phyloP scores from a whole-genome alignment of 2,797 vertebrate genomes.

The Gymnothorax javanicus region DNA sequence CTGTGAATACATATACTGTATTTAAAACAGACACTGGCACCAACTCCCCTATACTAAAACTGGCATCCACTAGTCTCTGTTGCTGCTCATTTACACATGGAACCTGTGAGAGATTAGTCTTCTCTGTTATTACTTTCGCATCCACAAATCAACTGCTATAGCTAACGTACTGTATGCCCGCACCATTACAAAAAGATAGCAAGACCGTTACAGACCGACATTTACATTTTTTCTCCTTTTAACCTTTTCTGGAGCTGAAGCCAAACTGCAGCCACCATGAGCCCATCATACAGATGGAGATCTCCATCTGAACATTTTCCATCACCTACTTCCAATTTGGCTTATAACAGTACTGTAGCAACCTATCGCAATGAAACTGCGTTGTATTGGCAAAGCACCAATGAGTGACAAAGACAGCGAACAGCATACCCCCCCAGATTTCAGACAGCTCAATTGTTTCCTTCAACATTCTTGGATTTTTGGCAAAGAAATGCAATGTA shows the following conservation, averaged over 20 bases:
- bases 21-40: neutral
- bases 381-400: neutral
- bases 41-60: no score
- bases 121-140: neutral
- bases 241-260: neutral
- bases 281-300: neutral
- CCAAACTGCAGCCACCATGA: neutral
- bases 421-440: neutral
- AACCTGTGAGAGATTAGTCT: neutral
- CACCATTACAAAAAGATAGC: neutral
- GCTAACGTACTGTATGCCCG: neutral
- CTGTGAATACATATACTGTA: neutral
- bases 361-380: neutral
- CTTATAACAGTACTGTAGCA: neutral
- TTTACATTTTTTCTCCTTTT: no score
- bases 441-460: neutral
- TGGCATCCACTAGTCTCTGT: neutral
- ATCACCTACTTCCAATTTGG: neutral
- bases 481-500: neutral
- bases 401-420: neutral
- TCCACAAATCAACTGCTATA: neutral
- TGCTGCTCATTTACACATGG: neutral
- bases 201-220: neutral
- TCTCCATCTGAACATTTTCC: neutral
- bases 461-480: neutral